Percentiles rank a stretch among this genome's conserved stretches.
Evolutionary conservation across 2,113 vertebrate species (phyloP).

Genomic region (Clarias gariepinus): DNA sequence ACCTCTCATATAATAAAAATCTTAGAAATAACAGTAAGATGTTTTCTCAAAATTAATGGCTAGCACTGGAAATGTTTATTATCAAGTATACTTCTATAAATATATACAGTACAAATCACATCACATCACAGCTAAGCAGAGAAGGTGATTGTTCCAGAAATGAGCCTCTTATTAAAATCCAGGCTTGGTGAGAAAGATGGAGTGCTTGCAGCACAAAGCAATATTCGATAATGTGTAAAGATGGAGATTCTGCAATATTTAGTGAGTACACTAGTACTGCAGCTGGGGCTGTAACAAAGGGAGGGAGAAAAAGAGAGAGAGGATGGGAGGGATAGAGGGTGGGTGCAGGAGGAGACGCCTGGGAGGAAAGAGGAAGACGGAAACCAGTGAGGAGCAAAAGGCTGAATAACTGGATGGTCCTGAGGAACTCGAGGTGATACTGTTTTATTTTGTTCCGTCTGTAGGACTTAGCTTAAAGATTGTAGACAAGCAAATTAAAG

Average conservation of each 20-base stretch:
- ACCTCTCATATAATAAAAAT: neutral
- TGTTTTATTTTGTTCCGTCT: slow-evolving; percentile 30
- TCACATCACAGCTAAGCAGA: neutral
- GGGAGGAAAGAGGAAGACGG: slow-evolving; percentile 56
- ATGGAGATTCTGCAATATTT: slow-evolving; percentile 12
- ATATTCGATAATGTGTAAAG: neutral
- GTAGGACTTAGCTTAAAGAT: slow-evolving; percentile 13
- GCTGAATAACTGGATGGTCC: slow-evolving; percentile 38
- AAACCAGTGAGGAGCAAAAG: slow-evolving; percentile 52
- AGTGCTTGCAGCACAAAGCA: neutral
- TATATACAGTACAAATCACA: neutral
- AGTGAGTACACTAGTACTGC: slow-evolving; percentile 18
- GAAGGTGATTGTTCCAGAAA: neutral
- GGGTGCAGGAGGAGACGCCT: slow-evolving; percentile 56
- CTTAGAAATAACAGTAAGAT: neutral
- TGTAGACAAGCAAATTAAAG: slow-evolving; percentile 49
- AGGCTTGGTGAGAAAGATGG: neutral
- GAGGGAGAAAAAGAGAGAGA: slow-evolving; percentile 52
- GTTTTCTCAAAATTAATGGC: neutral
- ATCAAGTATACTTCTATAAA: neutral
- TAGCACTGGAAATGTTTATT: neutral
- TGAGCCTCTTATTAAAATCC: neutral
- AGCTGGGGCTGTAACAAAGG: slow-evolving; percentile 43
- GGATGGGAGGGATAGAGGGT: slow-evolving; percentile 48
- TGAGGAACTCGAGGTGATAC: slow-evolving; percentile 58